Evolutionary conservation across 1,140 invertebrate species (phyloP), one percentile per base, ranked within the genome.

Genomic region (Bombus ignitus): DNA sequence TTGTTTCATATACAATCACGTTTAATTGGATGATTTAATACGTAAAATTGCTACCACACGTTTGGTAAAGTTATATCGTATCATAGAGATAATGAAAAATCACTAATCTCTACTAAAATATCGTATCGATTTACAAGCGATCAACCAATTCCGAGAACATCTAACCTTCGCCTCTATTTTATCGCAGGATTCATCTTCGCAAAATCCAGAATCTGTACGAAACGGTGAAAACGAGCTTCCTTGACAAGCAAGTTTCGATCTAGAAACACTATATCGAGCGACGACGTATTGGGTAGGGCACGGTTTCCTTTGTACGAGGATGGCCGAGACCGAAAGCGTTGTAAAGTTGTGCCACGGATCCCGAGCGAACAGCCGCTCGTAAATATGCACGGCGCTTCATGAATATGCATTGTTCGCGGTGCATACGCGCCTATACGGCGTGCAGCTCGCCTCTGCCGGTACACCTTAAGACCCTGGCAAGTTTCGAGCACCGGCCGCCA

Each of bases 271-370:
- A 85, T 57, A 76, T 81, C 71, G 68, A 68, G 47, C 35, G 47
- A 53, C 47, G 47, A 53, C 47, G 81, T 90, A 89, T 89, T 71
- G 53, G 42, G 68, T 18, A 53, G 47, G 18, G 47, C 47, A 53
- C 47, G 47, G 72, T 47, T 83, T 83, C 88, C 88, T 90, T 90
- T 88, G 86, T 71, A 65, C 70, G 70, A 32, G 77, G 87, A 91
- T 77, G 78, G 79, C 44, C 68, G 80, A n/a, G 53, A 83, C 62
- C 84, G 89, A 90, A 83, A 90, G 84, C 87, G 78, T 88, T 90
- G 89, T 88, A 90, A 91, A 91, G 89, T 91, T 90, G 89, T 81
- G 88, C 87, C 87, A 85, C 78, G 87, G 89, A 90, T 91, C 89
- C 87, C 81, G 84, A 12, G 83, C 73, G 89, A 91, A 87, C 87